A percentile compares a stretch with the other conserved stretches of the same genome.
Conservation (phyloP, 1,140 invertebrate species). For the Battus philenor region DNA sequence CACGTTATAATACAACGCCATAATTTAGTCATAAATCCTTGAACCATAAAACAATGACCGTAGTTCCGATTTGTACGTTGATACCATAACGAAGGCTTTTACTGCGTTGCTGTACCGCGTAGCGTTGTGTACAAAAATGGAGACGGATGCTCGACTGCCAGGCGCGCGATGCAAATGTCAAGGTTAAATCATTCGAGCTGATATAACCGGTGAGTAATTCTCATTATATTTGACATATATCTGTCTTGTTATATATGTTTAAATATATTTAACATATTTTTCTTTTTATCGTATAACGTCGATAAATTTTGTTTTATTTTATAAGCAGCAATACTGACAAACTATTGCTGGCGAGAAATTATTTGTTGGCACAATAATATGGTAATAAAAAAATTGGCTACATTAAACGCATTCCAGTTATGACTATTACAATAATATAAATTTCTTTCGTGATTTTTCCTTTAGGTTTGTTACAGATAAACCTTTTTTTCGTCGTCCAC, state of each 20-base stretch:
- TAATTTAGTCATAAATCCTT: too few species aligned
- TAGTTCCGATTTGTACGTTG: conserved; percentile 1
- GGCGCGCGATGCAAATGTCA: conserved; percentile 1
- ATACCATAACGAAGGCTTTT: not conserved
- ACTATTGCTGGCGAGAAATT: not conserved
- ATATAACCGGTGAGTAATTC: conserved; percentile 6
- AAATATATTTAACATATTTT: not conserved
- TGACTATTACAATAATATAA: too few species aligned
- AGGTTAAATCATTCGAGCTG: conserved; percentile 13
- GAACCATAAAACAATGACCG: conserved; percentile 7
- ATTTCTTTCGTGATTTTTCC: too few species aligned
- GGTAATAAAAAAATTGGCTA: too few species aligned
- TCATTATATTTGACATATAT: not conserved
- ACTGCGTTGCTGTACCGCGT: not conserved
- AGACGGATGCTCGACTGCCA: not conserved
- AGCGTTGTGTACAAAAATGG: too few species aligned
- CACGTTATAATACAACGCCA: too few species aligned
- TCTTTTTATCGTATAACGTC: not conserved
- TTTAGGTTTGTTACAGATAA: too few species aligned
- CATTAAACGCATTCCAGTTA: too few species aligned
- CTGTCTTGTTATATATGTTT: not conserved
- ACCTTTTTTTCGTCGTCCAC: too few species aligned
- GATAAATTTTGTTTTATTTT: not conserved
- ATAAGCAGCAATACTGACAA: not conserved
- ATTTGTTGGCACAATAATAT: not conserved